Percentiles rank a stretch among this genome's conserved stretches.
phyloP scores from a whole-genome alignment of 2,113 vertebrate species.

The Lycaon pictus region DNA sequence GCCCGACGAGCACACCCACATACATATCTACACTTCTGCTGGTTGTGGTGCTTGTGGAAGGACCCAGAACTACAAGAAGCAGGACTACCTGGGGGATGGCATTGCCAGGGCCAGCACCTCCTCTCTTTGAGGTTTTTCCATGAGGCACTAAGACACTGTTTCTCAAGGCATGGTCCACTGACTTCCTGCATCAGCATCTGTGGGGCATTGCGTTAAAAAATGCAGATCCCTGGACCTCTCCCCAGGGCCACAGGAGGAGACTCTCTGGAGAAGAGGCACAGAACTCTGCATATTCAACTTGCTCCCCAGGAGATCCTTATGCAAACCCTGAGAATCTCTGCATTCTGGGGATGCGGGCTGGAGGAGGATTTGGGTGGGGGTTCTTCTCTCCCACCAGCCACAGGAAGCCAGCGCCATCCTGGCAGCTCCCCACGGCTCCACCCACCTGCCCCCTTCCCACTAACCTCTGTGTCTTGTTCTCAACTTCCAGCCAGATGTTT shows the following conservation, averaged over 20 bases:
- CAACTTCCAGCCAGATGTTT: conserved; percentile 95
- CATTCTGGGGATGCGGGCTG: conserved; percentile 30
- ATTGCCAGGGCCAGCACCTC: not conserved
- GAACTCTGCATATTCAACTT: conserved; percentile 41
- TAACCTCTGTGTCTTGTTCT: conserved; percentile 92
- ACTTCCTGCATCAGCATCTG: not conserved
- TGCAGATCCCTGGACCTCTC: not conserved
- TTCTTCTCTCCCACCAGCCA: conserved; percentile 55
- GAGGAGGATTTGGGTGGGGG: not conserved
- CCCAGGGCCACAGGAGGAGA: not conserved
- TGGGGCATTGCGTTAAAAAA: not conserved
- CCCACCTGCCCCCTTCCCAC: conserved; percentile 44
- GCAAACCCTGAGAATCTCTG: conserved; percentile 29
- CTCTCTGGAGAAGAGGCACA: conserved; percentile 31
- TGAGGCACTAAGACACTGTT: not conserved
- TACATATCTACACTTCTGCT: not conserved
- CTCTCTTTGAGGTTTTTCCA: not conserved
- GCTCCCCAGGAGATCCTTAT: not conserved
- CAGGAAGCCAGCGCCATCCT: conserved; percentile 47
- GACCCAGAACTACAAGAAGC: not conserved
- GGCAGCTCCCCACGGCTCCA: not conserved
- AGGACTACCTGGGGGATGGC: not conserved
- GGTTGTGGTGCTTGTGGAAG: not conserved
- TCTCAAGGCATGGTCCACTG: conserved; percentile 19
- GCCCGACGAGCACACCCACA: no score